phyloP scores from a whole-genome alignment of 2,113 vertebrate species.

The Pithys albifrons region DNA sequence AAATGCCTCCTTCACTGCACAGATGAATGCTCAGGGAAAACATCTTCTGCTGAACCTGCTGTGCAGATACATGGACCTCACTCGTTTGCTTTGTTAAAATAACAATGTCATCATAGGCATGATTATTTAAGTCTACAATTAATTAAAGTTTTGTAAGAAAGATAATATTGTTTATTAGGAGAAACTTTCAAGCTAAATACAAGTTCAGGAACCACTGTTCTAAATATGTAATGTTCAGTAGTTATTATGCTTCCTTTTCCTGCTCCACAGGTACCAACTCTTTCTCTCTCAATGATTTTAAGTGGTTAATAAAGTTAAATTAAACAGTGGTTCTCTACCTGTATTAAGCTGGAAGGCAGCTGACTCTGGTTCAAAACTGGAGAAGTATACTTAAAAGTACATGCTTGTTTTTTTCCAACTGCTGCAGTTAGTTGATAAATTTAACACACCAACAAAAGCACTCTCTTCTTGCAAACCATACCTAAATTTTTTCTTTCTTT shows the following conservation, averaged over 20 bases:
- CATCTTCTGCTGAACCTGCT: neutral
- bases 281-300: neutral
- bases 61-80: neutral
- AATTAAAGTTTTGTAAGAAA: neutral
- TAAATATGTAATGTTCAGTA: neutral
- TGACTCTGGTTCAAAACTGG: neutral
- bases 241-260: neutral
- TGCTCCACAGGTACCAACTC: neutral
- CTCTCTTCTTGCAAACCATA: neutral
- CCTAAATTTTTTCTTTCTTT: neutral
- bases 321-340: neutral
- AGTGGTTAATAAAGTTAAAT: neutral
- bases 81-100: neutral
- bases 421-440: neutral
- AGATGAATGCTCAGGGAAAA: neutral
- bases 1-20: neutral
- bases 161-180: neutral
- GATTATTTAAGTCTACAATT: neutral
- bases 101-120: neutral
- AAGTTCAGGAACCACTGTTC: neutral
- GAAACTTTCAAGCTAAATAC: neutral
- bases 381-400: neutral
- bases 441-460: neutral
- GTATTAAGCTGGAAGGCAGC: neutral
- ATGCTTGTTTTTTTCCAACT: neutral